phyloP scores from a whole-genome alignment of 2,888 invertebrate genomes.

The Pollenia labialis region DNA sequence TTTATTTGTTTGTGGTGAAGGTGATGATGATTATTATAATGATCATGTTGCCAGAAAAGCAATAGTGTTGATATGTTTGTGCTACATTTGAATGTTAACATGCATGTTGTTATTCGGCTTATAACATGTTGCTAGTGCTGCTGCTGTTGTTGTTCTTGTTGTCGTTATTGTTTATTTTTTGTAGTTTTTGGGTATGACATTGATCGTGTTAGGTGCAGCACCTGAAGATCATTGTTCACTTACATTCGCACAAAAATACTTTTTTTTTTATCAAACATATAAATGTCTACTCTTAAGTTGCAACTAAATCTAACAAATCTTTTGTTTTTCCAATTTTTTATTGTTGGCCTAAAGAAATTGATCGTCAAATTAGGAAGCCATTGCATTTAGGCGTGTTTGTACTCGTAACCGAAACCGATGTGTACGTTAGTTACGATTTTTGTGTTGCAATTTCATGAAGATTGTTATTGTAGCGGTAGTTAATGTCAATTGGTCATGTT shows the following conservation, averaged over 20 bases:
- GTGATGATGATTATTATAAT: slow-evolving; percentile 21
- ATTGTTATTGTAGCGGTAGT: slow-evolving; percentile 65
- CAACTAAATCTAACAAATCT: slow-evolving; percentile 46
- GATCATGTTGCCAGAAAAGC: neutral
- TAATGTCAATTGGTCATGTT: slow-evolving; percentile 72
- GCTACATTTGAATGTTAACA: slow-evolving; percentile 46
- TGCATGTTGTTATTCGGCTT: slow-evolving; percentile 36
- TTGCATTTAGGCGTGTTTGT: slow-evolving; percentile 64
- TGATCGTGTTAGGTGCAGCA: slow-evolving; percentile 74
- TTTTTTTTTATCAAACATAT: neutral
- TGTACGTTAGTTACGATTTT: slow-evolving; percentile 46
- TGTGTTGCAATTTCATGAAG: slow-evolving; percentile 22
- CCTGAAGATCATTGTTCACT: slow-evolving; percentile 69
- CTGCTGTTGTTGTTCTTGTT: slow-evolving; percentile 13
- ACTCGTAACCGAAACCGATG: slow-evolving; percentile 16
- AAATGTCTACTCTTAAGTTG: neutral
- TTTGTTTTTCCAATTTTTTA: slow-evolving; percentile 11
- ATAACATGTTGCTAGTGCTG: neutral
- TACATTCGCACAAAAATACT: slow-evolving; percentile 29
- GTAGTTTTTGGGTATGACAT: slow-evolving; percentile 56
- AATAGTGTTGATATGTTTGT: slow-evolving; percentile 24
- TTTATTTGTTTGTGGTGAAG: neutral
- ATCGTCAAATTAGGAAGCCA: slow-evolving; percentile 69
- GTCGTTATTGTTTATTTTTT: slow-evolving; percentile 38
- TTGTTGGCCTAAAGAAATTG: slow-evolving; percentile 67